A percentile compares a stretch with the other conserved stretches of the same genome.
Evolutionary conservation across 2,797 vertebrate genomes (phyloP).

Genomic region (Sebastes matsubarae): DNA sequence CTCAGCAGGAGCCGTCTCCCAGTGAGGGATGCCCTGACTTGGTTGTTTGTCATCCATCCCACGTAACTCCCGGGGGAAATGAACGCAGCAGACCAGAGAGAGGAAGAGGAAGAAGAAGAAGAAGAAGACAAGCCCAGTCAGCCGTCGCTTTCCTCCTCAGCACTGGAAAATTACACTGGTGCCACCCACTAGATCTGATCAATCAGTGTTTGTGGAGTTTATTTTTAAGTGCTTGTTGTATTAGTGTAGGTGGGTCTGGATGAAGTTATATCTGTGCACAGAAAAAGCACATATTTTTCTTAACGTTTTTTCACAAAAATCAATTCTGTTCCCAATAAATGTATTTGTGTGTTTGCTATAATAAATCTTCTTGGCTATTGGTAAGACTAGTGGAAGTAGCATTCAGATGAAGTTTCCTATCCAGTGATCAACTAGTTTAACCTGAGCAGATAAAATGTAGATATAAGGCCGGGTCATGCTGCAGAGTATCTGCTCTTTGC

Average conservation of each 20-base stretch:
- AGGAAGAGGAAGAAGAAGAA: slow-evolving; percentile 23
- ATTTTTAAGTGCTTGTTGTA: slow-evolving; percentile 81
- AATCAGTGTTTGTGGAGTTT: slow-evolving; percentile 75
- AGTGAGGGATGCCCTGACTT: slow-evolving; percentile 29
- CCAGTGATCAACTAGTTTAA: neutral
- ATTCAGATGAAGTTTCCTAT: neutral
- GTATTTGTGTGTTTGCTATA: neutral
- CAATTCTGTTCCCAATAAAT: neutral
- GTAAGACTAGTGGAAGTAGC: neutral
- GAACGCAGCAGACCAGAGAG: slow-evolving; percentile 38
- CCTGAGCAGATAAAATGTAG: neutral
- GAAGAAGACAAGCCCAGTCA: slow-evolving; percentile 23
- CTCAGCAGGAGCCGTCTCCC: neutral
- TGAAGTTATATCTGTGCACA: neutral
- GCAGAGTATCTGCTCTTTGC: no score
- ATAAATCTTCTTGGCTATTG: neutral
- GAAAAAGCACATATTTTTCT: neutral
- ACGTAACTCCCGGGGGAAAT: slow-evolving; percentile 19
- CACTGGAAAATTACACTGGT: slow-evolving; percentile 24
- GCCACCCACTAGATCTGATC: slow-evolving; percentile 35
- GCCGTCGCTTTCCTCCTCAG: slow-evolving; percentile 16
- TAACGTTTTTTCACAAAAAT: neutral
- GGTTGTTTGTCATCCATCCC: slow-evolving; percentile 43
- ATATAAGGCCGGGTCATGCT: neutral
- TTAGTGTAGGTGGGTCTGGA: slow-evolving; percentile 57